phyloP scores from a whole-genome alignment of 92 coral and sea anemone species.

The Chrysogorgia sp. region DNA sequence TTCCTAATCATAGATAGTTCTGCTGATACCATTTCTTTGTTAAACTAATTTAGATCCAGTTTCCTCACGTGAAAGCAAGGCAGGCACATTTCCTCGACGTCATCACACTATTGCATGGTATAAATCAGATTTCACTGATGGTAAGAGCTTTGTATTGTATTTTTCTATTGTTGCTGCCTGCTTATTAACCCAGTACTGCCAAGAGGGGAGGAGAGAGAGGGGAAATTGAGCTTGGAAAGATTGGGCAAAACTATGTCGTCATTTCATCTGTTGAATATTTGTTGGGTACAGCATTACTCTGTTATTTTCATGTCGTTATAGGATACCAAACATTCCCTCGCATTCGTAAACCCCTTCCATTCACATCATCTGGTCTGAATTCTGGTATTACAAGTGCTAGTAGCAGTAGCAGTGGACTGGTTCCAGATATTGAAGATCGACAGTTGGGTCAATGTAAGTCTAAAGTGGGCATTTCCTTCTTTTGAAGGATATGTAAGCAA shows the following conservation, averaged over 20 bases:
- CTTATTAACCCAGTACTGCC: not conserved
- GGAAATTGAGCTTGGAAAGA: not conserved
- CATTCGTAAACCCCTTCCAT: conserved; percentile 88
- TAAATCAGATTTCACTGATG: conserved; percentile 81
- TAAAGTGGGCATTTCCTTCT: not conserved
- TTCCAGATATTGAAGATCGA: conserved; percentile 84
- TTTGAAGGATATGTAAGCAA: not conserved
- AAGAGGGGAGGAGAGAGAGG: not conserved
- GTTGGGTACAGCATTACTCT: not conserved
- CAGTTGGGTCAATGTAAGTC: conserved; percentile 16
- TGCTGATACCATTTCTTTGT: too few species aligned
- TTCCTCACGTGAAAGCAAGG: conserved; percentile 69
- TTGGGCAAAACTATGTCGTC: too few species aligned
- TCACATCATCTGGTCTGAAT: conserved; percentile 72
- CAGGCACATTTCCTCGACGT: conserved; percentile 93
- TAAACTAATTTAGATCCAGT: conserved; percentile 11
- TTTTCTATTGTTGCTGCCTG: not conserved
- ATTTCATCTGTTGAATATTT: too few species aligned
- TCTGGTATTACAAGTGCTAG: conserved; percentile 95
- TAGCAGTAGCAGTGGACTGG: conserved; percentile 95
- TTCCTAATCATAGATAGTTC: too few species aligned
- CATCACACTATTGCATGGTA: conserved; percentile 89
- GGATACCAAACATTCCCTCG: conserved; percentile 92
- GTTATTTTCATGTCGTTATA: conserved; percentile 9
- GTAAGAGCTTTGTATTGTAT: conserved; percentile 34